Percentiles rank a stretch among this genome's conserved stretches.
Evolutionary conservation across 2,797 vertebrate genomes (phyloP).

Genomic region (Hyperoplus immaculatus): DNA sequence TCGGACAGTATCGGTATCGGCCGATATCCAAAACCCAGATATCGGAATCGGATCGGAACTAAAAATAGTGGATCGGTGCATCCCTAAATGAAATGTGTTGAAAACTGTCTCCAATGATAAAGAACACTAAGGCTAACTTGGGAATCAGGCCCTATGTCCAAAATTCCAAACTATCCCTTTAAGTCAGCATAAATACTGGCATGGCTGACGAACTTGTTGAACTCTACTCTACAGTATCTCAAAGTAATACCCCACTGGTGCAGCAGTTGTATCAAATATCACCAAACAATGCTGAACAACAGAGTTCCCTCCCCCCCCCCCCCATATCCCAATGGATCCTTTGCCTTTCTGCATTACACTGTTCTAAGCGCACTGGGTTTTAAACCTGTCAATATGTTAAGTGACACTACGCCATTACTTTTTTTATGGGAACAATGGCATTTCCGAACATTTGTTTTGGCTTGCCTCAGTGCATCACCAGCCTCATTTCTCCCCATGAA

Average conservation of each 20-base stretch:
- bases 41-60: too few species aligned
- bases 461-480: conserved; percentile 17
- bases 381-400: neutral
- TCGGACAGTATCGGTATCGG: too few species aligned
- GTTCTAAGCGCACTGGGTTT: neutral
- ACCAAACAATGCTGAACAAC: neutral
- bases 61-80: too few species aligned
- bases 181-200: neutral
- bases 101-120: too few species aligned
- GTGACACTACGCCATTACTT: conserved; percentile 8
- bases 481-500: conserved; percentile 32
- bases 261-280: neutral
- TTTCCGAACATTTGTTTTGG: conserved; percentile 26
- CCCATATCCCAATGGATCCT: neutral
- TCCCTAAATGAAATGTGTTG: too few species aligned
- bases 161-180: too few species aligned
- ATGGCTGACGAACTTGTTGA: neutral
- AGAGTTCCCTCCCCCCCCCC: too few species aligned
- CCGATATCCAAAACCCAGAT: too few species aligned
- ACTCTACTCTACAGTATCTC: neutral
- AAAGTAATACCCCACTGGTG: neutral
- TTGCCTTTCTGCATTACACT: neutral
- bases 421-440: conserved; percentile 4
- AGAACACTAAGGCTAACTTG: too few species aligned
- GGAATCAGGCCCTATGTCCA: too few species aligned